Conservation (phyloP, 1,140 invertebrate species). For the Drosophila kepulauana region DNA sequence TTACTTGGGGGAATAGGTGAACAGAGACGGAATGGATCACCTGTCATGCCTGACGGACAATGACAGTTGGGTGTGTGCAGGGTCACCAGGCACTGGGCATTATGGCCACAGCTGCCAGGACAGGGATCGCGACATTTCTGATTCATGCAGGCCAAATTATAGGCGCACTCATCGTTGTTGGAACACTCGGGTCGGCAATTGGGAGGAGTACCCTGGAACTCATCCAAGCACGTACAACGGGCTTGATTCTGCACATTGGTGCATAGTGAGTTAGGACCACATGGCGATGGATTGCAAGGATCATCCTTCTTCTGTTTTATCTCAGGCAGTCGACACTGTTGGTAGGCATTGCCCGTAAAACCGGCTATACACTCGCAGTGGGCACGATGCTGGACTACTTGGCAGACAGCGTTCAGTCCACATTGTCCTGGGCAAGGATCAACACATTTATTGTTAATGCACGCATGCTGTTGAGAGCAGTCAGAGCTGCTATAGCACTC, state of each 20-base stretch:
- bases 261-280: slow-evolving; percentile 91
- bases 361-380: slow-evolving; percentile 90
- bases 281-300: slow-evolving; percentile 91
- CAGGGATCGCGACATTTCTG: slow-evolving; percentile 91
- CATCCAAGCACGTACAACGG: slow-evolving; percentile 87
- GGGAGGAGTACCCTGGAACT: slow-evolving; percentile 88
- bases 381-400: slow-evolving; percentile 90
- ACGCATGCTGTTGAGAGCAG: slow-evolving; percentile 89
- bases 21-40: slow-evolving; percentile 89
- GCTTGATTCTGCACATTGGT: slow-evolving; percentile 87
- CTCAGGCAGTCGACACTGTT: slow-evolving; percentile 88
- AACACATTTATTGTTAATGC: slow-evolving; percentile 91
- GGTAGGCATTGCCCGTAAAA: slow-evolving; percentile 92
- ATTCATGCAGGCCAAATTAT: slow-evolving; percentile 88
- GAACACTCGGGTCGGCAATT: slow-evolving; percentile 89
- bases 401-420: slow-evolving; percentile 90
- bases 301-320: slow-evolving; percentile 68
- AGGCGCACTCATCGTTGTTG: slow-evolving; percentile 88
- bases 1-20: slow-evolving; percentile 85
- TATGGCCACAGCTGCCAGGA: slow-evolving; percentile 90
- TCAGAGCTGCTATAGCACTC: slow-evolving; percentile 92
- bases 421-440: slow-evolving; percentile 93
- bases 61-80: slow-evolving; percentile 91
- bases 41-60: slow-evolving; percentile 89
- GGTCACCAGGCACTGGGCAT: slow-evolving; percentile 90